A percentile compares a stretch with the other conserved stretches of the same genome.
These are phyloP conservation scores for Caenorhabditis imperialis DNA, from an alignment of 2,888 invertebrate genomes.

Conservation along the genomic window DNA sequence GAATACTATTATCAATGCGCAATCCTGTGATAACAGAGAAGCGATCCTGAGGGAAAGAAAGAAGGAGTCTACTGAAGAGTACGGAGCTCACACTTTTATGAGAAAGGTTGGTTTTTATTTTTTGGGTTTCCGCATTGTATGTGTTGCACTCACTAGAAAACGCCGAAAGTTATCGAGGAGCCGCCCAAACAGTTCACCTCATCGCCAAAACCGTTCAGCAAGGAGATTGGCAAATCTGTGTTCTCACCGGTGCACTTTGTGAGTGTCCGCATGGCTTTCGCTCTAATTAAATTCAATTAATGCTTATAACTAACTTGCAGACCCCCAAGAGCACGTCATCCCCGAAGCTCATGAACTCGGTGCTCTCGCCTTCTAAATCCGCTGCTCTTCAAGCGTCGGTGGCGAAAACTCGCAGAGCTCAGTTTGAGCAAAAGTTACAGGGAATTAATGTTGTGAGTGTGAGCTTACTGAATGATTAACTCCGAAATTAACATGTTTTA, in stretches of 20 bases:
- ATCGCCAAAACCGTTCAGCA: constrained; percentile 50
- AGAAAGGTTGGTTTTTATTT: constrained; percentile 39
- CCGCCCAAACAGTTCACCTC: constrained; percentile 11
- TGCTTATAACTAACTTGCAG: constrained; percentile 38
- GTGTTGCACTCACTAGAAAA: too few species aligned
- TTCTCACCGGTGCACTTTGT: constrained; percentile 66
- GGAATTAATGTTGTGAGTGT: constrained; percentile 22
- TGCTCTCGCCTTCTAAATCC: constrained; percentile 50
- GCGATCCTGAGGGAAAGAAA: constrained; percentile 38
- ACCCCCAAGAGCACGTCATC: constrained; percentile 62
- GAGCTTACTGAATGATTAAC: too few species aligned
- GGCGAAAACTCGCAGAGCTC: constrained; percentile 48
- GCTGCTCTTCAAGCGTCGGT: constrained; percentile 50
- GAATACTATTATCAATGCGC: constrained; percentile 49
- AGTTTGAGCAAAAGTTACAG: constrained; percentile 58
- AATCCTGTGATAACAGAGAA: constrained; percentile 52
- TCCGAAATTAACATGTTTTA: too few species aligned
- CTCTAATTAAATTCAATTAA: background rate
- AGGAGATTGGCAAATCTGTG: constrained; percentile 19
- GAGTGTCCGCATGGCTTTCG: constrained; percentile 13
- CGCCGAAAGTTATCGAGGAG: too few species aligned
- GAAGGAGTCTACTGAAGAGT: constrained; percentile 40
- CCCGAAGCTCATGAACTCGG: constrained; percentile 34
- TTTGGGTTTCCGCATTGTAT: background rate
- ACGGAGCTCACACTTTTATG: constrained; percentile 63